Conservation (phyloP, 1,140 invertebrate species). For the Globodera ellingtonae region DNA sequence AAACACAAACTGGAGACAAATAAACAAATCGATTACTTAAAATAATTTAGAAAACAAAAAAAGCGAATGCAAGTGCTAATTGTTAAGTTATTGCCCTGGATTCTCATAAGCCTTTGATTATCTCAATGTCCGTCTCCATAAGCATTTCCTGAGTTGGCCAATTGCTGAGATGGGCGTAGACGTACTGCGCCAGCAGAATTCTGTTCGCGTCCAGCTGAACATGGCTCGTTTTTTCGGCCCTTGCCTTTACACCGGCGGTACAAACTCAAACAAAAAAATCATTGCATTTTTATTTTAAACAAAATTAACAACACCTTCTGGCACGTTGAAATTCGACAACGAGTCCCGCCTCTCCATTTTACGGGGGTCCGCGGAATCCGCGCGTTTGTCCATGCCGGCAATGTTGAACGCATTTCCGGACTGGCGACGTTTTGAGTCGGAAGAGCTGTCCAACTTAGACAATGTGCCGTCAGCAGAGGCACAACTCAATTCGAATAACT, state of each 20-base stretch:
- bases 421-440: slow-evolving; percentile 8
- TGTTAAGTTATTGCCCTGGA: too few relatives aligned
- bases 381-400: not conserved
- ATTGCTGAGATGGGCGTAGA: slow-evolving; percentile 20
- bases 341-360: not conserved
- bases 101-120: not conserved
- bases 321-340: not conserved
- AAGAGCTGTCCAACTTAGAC: not conserved
- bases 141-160: slow-evolving; percentile 11
- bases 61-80: too few relatives aligned
- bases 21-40: too few relatives aligned
- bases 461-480: not conserved
- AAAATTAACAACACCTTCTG: not conserved
- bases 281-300: not conserved
- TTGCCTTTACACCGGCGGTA: slow-evolving; percentile 14
- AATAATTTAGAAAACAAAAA: too few relatives aligned
- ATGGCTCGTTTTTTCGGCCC: slow-evolving; percentile 25
- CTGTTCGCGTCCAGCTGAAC: slow-evolving; percentile 18
- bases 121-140: slow-evolving; percentile 1
- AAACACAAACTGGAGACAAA: too few relatives aligned
- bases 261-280: slow-evolving; percentile 1
- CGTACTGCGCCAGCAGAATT: slow-evolving; percentile 24
- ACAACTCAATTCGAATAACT: not conserved
- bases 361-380: not conserved
- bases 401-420: not conserved